Base-by-base conservation (phyloP, 2,888 invertebrate genomes). In the Plagiodera versicolora region DNA sequence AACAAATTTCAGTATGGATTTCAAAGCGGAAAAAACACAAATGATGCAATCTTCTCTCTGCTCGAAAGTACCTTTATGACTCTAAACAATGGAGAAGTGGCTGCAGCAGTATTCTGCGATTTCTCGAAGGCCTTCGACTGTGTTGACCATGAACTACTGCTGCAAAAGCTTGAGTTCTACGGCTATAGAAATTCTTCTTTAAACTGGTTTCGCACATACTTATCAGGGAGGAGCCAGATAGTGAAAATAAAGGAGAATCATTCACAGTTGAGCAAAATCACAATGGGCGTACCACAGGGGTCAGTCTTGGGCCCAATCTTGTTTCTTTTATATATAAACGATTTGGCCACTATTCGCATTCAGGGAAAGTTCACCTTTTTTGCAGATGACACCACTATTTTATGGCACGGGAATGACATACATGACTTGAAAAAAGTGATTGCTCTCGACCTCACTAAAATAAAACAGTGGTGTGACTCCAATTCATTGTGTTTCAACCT, bases 391-490 rank as follows among this genome's bases (percentile, higher is more conserved):
- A 39, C 39, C 3, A 39, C 39, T 39, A 39, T 39, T 39, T 39
- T 39, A 48, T 48, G 24, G 48, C 48, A 48, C 10, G 11, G n/a
- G 16, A 24, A n/a, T 4, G 28, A 48, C n/a, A 48, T 48, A 24
- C 20, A 24, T 48, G 24, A 48, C 19, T 24, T 48, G 48, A 5
- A 24, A 24, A 14, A 48, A 24, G 16, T 19, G 19, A 20, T 48
- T 24, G n/a, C 28, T 24, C 48, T 24, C 24, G 48, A 48, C 19
- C 48, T 48, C 48, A 48, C 48, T 48, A 2, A 19, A 48, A 48
- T 48, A 48, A 48, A 48, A 28, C 48, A 48, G 24, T 48, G 48
- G 48, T 48, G 48, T 48, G 48, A 24, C 48, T 24, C 11, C 28
- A 48, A 48, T 19, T 24, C 19, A 48, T 28, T 48, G 19, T 48